phyloP scores from a whole-genome alignment of 2,888 invertebrate species.

The Ypsolopha scabrella region DNA sequence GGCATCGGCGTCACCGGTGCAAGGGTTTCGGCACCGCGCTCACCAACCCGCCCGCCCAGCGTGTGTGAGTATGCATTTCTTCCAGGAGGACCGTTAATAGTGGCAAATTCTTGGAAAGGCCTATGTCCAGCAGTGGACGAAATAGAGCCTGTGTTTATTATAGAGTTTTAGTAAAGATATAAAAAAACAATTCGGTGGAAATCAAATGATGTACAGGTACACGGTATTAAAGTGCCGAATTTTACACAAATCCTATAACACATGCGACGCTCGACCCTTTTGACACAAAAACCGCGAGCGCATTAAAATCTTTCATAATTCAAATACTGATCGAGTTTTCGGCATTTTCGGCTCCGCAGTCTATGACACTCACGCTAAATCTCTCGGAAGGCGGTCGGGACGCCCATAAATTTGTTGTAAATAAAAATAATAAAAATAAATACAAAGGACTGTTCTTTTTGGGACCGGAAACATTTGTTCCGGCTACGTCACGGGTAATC shows the following conservation, averaged over 20 bases:
- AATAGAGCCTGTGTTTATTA: too few species aligned
- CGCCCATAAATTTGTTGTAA: slow-evolving; percentile 61
- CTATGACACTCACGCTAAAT: slow-evolving; percentile 66
- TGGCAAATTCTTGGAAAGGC: too few species aligned
- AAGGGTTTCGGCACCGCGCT: too few species aligned
- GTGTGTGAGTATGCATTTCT: too few species aligned
- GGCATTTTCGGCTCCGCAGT: slow-evolving; percentile 38
- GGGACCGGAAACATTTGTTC: slow-evolving; percentile 65
- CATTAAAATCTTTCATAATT: slow-evolving; percentile 60
- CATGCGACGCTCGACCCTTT: slow-evolving; percentile 23
- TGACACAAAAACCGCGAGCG: slow-evolving; percentile 38
- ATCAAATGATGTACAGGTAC: too few species aligned
- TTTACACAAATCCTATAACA: neutral
- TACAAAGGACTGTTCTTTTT: slow-evolving; percentile 44
- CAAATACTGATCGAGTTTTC: slow-evolving; percentile 48
- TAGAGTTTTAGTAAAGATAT: too few species aligned
- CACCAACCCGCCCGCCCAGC: too few species aligned
- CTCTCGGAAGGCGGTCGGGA: slow-evolving; percentile 62
- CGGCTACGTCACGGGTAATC: slow-evolving; percentile 55
- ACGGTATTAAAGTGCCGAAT: neutral
- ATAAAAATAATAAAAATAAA: slow-evolving; percentile 59
- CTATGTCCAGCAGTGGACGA: too few species aligned
- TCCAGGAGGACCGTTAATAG: too few species aligned
- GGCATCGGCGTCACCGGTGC: too few species aligned
- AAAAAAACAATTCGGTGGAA: too few species aligned